phyloP scores from a whole-genome alignment of 2,113 vertebrate species.

The Solea solea region DNA sequence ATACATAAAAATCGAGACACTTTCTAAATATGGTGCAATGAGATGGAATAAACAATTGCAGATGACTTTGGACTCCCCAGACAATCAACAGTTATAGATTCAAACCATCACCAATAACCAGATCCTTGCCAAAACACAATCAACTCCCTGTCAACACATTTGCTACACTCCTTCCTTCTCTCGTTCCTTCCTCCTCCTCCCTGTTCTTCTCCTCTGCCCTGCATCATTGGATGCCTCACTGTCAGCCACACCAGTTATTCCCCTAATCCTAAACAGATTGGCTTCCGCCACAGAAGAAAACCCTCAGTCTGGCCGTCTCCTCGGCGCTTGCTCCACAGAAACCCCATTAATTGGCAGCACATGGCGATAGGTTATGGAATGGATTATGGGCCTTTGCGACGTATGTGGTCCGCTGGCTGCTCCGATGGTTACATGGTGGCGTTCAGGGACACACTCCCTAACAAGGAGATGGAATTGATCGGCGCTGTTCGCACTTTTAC shows the following conservation, averaged over 20 bases:
- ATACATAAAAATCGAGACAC: constrained; percentile 3
- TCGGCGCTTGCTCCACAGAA: constrained; percentile 75
- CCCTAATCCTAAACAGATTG: constrained; percentile 85
- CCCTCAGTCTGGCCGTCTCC: constrained; percentile 79
- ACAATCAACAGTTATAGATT: constrained; percentile 52
- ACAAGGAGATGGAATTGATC: constrained; percentile 69
- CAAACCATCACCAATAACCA: constrained; percentile 53
- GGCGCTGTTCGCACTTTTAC: constrained; percentile 75
- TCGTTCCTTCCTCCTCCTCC: constrained; percentile 23
- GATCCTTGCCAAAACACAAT: constrained; percentile 66
- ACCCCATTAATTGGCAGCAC: constrained; percentile 81
- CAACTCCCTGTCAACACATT: constrained; percentile 65
- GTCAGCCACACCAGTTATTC: constrained; percentile 82
- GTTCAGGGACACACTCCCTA: constrained; percentile 73
- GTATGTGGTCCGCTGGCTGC: constrained; percentile 79
- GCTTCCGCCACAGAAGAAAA: constrained; percentile 79
- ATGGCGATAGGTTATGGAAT: constrained; percentile 82
- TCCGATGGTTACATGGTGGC: constrained; percentile 55
- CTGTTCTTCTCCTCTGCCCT: constrained; percentile 38
- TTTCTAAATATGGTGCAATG: constrained; percentile 16
- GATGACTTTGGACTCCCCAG: constrained; percentile 36
- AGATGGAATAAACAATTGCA: constrained; percentile 30
- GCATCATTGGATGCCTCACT: constrained; percentile 71
- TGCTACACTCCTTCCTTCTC: constrained; percentile 40
- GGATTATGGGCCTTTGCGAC: constrained; percentile 77